Base-by-base conservation (phyloP, 2,797 vertebrate genomes). In the Crocidura indochinensis region DNA sequence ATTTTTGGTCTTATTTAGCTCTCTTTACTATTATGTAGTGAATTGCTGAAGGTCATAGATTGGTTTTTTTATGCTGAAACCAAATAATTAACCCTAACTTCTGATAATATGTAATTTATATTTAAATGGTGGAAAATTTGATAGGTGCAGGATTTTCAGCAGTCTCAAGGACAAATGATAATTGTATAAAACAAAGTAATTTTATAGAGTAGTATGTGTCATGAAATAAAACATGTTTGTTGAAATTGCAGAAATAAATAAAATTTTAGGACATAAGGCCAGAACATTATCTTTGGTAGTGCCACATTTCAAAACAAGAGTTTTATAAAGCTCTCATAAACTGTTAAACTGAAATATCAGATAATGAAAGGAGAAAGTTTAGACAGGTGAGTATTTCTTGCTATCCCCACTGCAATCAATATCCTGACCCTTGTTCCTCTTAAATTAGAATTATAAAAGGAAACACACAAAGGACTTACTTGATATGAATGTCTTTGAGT, bases 121-220 rank as follows among this genome's bases (percentile, higher is more conserved):
- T 78, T 31, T 22, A 67, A 12, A 72, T 78, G 27, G 7, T 15
- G 67, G 65, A 47, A 27, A 92, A 53, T 78, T 84, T 60, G 5
- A 27, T 77, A 53, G 14, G 10, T 65, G 27, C 46, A 71, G 60
- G 47, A 72, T 27, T 67, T 76, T 84, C 46, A 88, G 20, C 8
- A 56, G 22, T 84, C 11, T 8, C 38, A 38, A 75, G 38, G 31
- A 65, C 31, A 83, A n/a, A 71, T 67, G 56, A 73, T 78, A 84
- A 65, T 44, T 87, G 87, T 67, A 27, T 71, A 64, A 82, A 91
- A 64, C 26, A 73, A 60, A 87, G 44, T 68, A 90, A 71, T 64
- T 69, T 83, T 65, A 82, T n/a, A 81, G 60, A 62, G 12, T 74
- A 75, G 1, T n/a, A 74, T 29, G 17, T 68, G 4, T 38, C 53